Percentiles rank a stretch among this genome's conserved stretches.
phyloP scores from a whole-genome alignment of 2,797 vertebrate genomes.

The Sus cebifrons region DNA sequence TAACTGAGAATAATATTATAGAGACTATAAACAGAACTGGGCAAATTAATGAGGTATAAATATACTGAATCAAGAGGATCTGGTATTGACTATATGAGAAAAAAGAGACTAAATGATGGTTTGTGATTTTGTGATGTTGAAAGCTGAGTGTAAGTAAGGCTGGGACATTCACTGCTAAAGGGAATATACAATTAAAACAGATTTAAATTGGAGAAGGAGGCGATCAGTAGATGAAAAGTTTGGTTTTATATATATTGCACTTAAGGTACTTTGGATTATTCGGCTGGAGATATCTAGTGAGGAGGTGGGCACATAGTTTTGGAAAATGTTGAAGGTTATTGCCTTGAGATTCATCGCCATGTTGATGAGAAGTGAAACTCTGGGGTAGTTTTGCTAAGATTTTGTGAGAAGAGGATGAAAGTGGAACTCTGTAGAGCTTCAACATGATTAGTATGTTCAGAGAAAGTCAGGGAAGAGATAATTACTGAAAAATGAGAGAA shows the following conservation, averaged over 20 bases:
- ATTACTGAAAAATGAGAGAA: background rate
- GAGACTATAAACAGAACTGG: background rate
- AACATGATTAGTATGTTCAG: background rate
- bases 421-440: background rate
- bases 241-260: background rate
- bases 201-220: background rate
- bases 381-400: background rate
- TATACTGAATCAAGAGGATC: background rate
- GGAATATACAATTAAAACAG: background rate
- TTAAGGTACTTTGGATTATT: background rate
- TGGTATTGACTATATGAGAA: background rate
- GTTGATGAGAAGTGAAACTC: background rate
- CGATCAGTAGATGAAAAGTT: background rate
- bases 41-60: background rate
- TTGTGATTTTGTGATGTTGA: conserved; percentile 17
- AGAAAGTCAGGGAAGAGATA: background rate
- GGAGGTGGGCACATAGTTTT: background rate
- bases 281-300: background rate
- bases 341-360: background rate
- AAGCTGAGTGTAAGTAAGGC: background rate
- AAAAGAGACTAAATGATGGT: background rate
- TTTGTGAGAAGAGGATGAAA: background rate
- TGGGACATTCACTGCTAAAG: background rate
- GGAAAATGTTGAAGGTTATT: background rate
- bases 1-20: background rate